phyloP scores from a whole-genome alignment of 2,797 vertebrate species.

The Peromyscus attwateri region DNA sequence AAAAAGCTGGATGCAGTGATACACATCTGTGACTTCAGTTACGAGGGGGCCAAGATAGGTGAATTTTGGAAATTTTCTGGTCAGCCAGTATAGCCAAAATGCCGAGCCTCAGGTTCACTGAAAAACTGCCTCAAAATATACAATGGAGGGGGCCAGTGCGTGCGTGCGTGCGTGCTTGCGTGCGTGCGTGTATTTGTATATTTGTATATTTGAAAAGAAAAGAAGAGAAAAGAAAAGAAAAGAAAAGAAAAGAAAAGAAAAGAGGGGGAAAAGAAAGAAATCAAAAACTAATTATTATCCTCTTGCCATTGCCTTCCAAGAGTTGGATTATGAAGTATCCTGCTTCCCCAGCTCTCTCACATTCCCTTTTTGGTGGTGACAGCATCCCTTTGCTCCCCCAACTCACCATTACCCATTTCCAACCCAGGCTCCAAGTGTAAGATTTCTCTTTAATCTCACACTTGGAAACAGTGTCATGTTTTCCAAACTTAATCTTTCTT shows the following conservation, averaged over 20 bases:
- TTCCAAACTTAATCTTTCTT: constrained; percentile 23
- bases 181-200: too few species aligned
- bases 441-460: not conserved
- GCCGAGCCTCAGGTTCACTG: not conserved
- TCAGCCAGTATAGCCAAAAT: not conserved
- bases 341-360: not conserved
- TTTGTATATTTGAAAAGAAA: too few species aligned
- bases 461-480: not conserved
- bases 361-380: not conserved
- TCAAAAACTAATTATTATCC: not conserved
- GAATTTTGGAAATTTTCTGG: not conserved
- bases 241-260: too few species aligned
- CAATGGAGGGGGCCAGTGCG: not conserved
- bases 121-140: not conserved
- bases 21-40: not conserved
- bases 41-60: too few species aligned
- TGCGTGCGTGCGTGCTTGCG: too few species aligned
- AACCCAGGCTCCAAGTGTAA: not conserved
- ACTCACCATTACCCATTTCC: not conserved
- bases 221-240: too few species aligned
- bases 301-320: not conserved
- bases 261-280: too few species aligned
- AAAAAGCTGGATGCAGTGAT: not conserved
- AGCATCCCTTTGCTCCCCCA: not conserved
- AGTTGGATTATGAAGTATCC: not conserved